Base-by-base conservation (phyloP, 2,888 invertebrate genomes). In the Agelastica alni region DNA sequence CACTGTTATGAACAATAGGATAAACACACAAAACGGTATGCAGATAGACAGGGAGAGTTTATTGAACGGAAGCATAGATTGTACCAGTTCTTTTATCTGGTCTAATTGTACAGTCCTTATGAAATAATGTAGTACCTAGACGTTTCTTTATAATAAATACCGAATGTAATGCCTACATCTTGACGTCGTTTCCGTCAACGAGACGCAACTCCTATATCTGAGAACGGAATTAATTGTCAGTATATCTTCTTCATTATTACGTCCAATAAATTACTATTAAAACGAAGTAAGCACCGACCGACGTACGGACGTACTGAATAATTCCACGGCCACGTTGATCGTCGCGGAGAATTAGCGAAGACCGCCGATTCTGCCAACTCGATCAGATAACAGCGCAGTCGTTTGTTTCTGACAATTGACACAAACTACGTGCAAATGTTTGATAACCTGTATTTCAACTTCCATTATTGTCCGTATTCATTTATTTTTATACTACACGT, bases 361-460 rank as follows among this genome's bases (percentile, higher is more conserved):
- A 59, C 57, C 56, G 59, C 58, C 62, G 57, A 56, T 49, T 52
- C 53, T 58, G 71, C 69, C 70, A 71, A 69, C 69, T 68, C 65
- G 67, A 71, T 73, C 72, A 70, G 70, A 72, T 72, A 72, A 70
- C 55, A 58, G 61, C 60, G 59, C 62, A 65, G 68, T 70, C 72
- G 70, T 73, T 71, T 72, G 71, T 73, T 72, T 70, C 70, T 63
- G 65, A 68, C 73, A 72, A 73, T 73, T 73, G 72, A 70, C 72
- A 68, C 71, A 73, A 73, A 73, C 72, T 71, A 70, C 65, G 73
- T 73, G 72, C 72, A 72, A 73, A 72, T 71, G 72, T 72, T 73
- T 71, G 70, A 72, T 73, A 72, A 73, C 72, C 72, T 67, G 72
- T 72, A 73, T 72, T 72, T 71, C 72, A 70, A 71, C 72, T 71